Percentiles rank a stretch among this genome's conserved stretches.
Evolutionary conservation across 2,888 invertebrate genomes (phyloP).

Genomic region (Hydroisotoma schaefferi): DNA sequence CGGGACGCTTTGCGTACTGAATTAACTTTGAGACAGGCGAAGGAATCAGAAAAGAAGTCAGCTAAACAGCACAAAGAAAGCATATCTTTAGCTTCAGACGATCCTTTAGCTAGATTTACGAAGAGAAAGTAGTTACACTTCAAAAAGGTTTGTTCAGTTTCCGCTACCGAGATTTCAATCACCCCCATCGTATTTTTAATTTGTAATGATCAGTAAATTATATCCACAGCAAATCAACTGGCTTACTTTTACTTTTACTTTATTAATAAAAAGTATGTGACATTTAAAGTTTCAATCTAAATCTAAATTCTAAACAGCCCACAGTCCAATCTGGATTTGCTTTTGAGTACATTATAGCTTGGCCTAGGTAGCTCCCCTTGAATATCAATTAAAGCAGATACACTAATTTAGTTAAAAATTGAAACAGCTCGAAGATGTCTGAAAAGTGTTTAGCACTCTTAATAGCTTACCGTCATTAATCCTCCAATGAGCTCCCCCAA

Average conservation of each 20-base stretch:
- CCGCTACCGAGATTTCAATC: too few relatives aligned
- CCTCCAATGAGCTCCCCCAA: background rate
- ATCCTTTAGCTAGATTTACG: conserved; percentile 43
- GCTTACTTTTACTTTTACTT: too few relatives aligned
- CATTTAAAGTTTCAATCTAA: background rate
- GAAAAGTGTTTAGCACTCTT: background rate
- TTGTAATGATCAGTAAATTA: too few relatives aligned
- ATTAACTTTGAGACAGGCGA: conserved; percentile 28
- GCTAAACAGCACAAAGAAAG: conserved; percentile 9
- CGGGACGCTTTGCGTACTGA: conserved; percentile 42
- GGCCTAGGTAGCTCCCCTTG: background rate
- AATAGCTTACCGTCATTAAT: conserved; percentile 1
- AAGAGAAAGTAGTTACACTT: conserved; percentile 19
- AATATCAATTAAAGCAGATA: background rate
- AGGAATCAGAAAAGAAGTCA: conserved; percentile 7
- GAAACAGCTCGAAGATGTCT: background rate
- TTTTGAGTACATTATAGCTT: background rate
- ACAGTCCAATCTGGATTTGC: background rate
- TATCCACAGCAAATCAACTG: background rate
- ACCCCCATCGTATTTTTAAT: too few relatives aligned
- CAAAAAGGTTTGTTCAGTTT: too few relatives aligned
- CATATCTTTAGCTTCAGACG: conserved; percentile 14
- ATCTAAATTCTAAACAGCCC: conserved; percentile 2
- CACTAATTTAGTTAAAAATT: background rate
- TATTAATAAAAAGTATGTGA: too few relatives aligned